These are phyloP conservation scores for Orussus abietinus DNA, from an alignment of 1,140 invertebrate genomes.

Conservation along the genomic window DNA sequence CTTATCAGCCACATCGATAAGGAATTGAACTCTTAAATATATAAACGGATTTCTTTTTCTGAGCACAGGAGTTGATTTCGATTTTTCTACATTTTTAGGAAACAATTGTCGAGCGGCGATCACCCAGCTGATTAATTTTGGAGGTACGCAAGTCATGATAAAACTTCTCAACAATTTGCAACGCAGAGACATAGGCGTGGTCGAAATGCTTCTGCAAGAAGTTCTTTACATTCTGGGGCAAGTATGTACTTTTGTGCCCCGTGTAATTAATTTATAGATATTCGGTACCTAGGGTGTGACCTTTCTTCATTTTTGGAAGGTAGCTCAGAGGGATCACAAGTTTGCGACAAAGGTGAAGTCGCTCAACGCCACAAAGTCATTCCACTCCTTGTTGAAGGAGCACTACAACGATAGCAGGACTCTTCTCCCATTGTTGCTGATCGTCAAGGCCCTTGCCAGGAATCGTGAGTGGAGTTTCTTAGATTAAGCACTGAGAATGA, in stretches of 20 bases:
- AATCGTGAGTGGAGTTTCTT: constrained; percentile 54
- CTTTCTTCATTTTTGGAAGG: constrained; percentile 55
- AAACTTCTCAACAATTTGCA: constrained; percentile 47
- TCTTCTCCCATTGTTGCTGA: constrained; percentile 59
- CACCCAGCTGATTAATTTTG: constrained; percentile 46
- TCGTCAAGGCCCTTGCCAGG: constrained; percentile 62
- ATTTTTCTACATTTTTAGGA: constrained; percentile 31
- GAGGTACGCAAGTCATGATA: constrained; percentile 48
- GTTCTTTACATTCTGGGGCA: constrained; percentile 53
- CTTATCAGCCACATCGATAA: no score
- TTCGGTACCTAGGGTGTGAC: constrained; percentile 10
- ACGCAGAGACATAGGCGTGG: constrained; percentile 38
- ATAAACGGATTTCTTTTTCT: constrained; percentile 26
- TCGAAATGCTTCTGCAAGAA: constrained; percentile 49
- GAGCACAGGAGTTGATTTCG: no score
- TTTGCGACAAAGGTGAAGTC: constrained; percentile 60
- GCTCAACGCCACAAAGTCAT: constrained; percentile 58
- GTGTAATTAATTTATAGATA: background rate
- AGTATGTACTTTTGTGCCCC: constrained; percentile 26
- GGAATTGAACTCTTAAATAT: no score
- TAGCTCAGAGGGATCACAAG: constrained; percentile 55
- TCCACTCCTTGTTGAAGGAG: constrained; percentile 60
- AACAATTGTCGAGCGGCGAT: constrained; percentile 41
- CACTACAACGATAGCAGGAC: constrained; percentile 60
- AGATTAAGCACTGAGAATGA: constrained; percentile 1